phyloP scores from a whole-genome alignment of 1,140 invertebrate genomes.

The Physella acuta region DNA sequence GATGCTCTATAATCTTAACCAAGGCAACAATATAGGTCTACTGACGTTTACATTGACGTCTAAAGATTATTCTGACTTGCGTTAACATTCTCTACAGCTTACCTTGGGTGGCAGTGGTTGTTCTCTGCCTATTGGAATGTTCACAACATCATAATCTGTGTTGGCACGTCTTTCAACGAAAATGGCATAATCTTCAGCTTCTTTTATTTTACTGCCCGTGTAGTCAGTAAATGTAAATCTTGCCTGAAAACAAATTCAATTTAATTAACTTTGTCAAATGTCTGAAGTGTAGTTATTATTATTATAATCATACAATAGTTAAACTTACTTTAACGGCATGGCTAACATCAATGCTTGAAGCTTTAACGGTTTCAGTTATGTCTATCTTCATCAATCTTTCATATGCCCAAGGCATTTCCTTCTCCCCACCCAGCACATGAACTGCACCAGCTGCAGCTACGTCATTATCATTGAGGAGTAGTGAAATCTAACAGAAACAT shows the following conservation, averaged over 20 bases:
- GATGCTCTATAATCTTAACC: neutral
- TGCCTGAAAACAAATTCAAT: no score
- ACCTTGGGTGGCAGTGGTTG: neutral
- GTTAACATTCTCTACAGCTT: neutral
- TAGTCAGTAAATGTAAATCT: no score
- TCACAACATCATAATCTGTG: neutral
- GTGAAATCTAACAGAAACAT: neutral
- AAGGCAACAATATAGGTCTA: neutral
- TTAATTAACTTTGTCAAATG: no score
- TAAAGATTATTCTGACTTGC: neutral
- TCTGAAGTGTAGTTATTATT: no score
- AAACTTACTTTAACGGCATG: neutral
- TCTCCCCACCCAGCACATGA: constrained; percentile 31
- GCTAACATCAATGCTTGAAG: neutral
- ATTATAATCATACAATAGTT: no score
- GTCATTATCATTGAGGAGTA: no score
- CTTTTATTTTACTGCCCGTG: no score
- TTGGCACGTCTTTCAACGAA: neutral
- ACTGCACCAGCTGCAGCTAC: constrained; percentile 24
- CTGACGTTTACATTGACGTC: neutral
- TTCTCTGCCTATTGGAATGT: neutral
- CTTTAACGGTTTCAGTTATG: constrained; percentile 19
- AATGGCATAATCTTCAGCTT: neutral
- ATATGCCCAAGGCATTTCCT: no score
- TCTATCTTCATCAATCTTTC: constrained; percentile 31